Evolutionary conservation across 1,140 invertebrate genomes (phyloP).

Genomic region (Plectus sambesii): DNA sequence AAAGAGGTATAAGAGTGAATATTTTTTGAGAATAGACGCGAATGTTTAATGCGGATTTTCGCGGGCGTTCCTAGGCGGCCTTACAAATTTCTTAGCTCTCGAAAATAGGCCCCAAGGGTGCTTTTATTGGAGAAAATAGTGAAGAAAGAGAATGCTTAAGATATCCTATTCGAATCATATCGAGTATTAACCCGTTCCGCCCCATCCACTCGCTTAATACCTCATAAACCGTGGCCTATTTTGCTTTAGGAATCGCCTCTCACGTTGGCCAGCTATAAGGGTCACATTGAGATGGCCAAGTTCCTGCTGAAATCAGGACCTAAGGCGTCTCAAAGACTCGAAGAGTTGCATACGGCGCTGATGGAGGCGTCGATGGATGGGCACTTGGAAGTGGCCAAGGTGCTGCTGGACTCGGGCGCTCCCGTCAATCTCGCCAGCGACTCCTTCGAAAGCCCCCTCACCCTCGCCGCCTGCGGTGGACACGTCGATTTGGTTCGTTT

Average conservation of each 20-base stretch:
- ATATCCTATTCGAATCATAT: too few species aligned
- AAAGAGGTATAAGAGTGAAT: too few species aligned
- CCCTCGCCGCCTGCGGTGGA: slow-evolving; percentile 90
- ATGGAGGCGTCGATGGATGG: slow-evolving; percentile 99
- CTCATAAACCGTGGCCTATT: slow-evolving; percentile 1
- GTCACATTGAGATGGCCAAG: slow-evolving; percentile 79
- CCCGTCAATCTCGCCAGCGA: slow-evolving; percentile 98
- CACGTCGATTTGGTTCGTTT: slow-evolving; percentile 88
- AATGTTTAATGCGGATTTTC: too few species aligned
- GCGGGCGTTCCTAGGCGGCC: too few species aligned
- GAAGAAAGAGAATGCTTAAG: too few species aligned
- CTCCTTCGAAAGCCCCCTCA: slow-evolving; percentile 96
- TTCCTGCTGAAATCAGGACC: slow-evolving; percentile 49
- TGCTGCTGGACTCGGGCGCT: slow-evolving; percentile 57
- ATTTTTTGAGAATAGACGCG: too few species aligned
- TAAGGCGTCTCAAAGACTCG: slow-evolving; percentile 82
- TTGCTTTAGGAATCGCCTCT: slow-evolving; percentile 70
- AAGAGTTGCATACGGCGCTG: slow-evolving; percentile 97
- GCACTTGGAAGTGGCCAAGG: slow-evolving; percentile 56
- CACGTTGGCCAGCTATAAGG: slow-evolving; percentile 94
- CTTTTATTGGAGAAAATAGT: too few species aligned
- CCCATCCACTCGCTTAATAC: too few species aligned
- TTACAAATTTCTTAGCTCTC: too few species aligned
- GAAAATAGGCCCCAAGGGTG: too few species aligned
- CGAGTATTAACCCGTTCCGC: too few species aligned